Evolutionary conservation across 2,797 vertebrate species (phyloP), one percentile per base, ranked within the genome.

Genomic region (Pangasius macronema): DNA sequence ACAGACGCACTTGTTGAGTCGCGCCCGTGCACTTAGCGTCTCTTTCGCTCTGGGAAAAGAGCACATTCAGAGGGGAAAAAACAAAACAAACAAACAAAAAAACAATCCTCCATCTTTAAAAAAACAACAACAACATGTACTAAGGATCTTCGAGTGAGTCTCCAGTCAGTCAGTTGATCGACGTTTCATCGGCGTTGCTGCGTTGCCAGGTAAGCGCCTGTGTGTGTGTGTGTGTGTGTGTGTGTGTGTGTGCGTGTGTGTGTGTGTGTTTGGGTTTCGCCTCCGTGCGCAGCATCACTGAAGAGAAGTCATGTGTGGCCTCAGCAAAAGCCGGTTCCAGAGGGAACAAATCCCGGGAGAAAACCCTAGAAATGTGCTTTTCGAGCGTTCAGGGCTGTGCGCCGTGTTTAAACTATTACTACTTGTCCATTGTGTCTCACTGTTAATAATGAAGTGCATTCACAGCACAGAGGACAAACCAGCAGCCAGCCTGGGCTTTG

Each of bases 1-100:
- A 85, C 14, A 85, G 86, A 88, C 39, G 67, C 88, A 91, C 88
- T 90, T 92, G 91, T 91, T 90, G 91, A 88, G 82, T 85, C 67
- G 67, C 42, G 53, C 51, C 14, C 27, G 81, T 77, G 86, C 87
- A 67, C 67, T 53, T 11, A 0, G 46, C 27, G 55, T 59, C 46
- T 65, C 7, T 20, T 16, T 51, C 18, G 22, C 33, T 81, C 27
- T 18, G 46, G 33, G 51, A 33, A 68, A 22, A 8, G 36, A 13
- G 2, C 22, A 30, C 3, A 2, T 30, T 36, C 14, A 11, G 49
- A 22, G 81, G 14, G 11, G 1, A 6, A 3, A 9, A 24, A 42
- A 49, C 53, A 7, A 39, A 39, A 3, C 39, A 36, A 36, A 36
- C 36, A 39, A 9, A 16, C 7, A 33, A 24, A n/a, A 2, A 11